These are phyloP conservation scores for Pyrochroa serraticornis DNA, from an alignment of 2,888 invertebrate species.

Conservation along the genomic window DNA sequence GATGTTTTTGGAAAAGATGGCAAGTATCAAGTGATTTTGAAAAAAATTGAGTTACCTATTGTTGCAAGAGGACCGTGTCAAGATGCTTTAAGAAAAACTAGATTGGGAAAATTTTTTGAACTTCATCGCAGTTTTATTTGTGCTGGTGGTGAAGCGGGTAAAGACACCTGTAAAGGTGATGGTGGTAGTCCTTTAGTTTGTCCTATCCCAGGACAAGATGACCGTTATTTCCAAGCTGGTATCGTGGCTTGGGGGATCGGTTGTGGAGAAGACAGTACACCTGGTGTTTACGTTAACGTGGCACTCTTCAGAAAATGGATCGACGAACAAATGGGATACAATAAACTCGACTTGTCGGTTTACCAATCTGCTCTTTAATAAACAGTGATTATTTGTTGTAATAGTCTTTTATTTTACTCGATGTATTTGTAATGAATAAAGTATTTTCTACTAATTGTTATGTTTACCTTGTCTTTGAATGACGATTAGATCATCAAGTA, in stretches of 20 bases:
- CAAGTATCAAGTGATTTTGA: slow-evolving; percentile 72
- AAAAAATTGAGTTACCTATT: slow-evolving; percentile 73
- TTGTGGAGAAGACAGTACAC: slow-evolving; percentile 70
- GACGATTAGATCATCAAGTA: neutral
- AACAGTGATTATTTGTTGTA: neutral
- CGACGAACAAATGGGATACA: slow-evolving; percentile 40
- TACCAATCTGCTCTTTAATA: slow-evolving; percentile 35
- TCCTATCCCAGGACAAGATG: slow-evolving; percentile 61
- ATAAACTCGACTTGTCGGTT: slow-evolving; percentile 37
- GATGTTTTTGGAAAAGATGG: slow-evolving; percentile 48
- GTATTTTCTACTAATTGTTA: neutral
- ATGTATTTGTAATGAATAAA: neutral
- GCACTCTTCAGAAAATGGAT: slow-evolving; percentile 72
- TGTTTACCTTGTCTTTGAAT: neutral
- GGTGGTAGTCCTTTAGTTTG: slow-evolving; percentile 81
- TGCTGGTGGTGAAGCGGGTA: slow-evolving; percentile 76
- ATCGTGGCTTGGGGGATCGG: slow-evolving; percentile 86
- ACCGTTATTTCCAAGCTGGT: slow-evolving; percentile 65
- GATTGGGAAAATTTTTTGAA: slow-evolving; percentile 69
- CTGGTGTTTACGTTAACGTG: slow-evolving; percentile 79
- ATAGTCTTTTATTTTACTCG: neutral
- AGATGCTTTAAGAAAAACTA: slow-evolving; percentile 63
- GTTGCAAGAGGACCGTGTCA: slow-evolving; percentile 68
- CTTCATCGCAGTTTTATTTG: slow-evolving; percentile 77
- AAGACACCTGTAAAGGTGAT: slow-evolving; percentile 81